Base-by-base conservation (phyloP, 1,140 invertebrate genomes). In the Pogonus chalceus region DNA sequence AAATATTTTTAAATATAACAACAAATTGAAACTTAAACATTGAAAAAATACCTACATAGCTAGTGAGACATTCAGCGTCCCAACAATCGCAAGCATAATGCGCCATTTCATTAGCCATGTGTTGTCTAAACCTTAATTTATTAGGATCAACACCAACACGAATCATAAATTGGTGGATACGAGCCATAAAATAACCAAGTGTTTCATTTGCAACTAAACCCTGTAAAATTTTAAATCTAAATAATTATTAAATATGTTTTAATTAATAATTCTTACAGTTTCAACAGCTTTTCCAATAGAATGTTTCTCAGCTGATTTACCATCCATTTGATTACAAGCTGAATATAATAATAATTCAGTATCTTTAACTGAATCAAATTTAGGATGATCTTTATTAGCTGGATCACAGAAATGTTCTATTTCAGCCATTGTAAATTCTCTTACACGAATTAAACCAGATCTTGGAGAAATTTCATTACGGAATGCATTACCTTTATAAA, bases 1-100 rank as follows among this genome's bases (percentile, higher is more conserved):
- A 62, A 64, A 61, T 39, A 55, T 39, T 51, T 14, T 49, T 55
- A 54, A 49, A 37, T 22, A 50, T 35, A 35, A 46, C 4, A 52
- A 50, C 18, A 35, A 12, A 22, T 10, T 37, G 20, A 53, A 35
- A 12, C n/a, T 14, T 16, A 31, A 23, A 48, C 10, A 56, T 4
- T 47, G 31, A 23, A 53, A 53, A 46, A 24, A 39, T 46, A 69
- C 71, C 77, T 72, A 85, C 83, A 73, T 94, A 95, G 53, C 92
- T 95, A 14, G 94, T 96, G 2, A 96, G 79, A 65, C 87, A 89
- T 70, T 98, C 95, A 2, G 94, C 95, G 79, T 99, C 96, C 96
- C 96, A 99, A 65, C 96, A 98, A 68, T 99, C 96, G 72, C 90
- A 90, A n/a, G 97, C 97, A 76, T 99, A 99, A 76, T 99, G 97